Evolutionary conservation across 2,888 invertebrate species (phyloP), one percentile per base, ranked within the genome.

Genomic region (Hermaeophaga mercurialis): DNA sequence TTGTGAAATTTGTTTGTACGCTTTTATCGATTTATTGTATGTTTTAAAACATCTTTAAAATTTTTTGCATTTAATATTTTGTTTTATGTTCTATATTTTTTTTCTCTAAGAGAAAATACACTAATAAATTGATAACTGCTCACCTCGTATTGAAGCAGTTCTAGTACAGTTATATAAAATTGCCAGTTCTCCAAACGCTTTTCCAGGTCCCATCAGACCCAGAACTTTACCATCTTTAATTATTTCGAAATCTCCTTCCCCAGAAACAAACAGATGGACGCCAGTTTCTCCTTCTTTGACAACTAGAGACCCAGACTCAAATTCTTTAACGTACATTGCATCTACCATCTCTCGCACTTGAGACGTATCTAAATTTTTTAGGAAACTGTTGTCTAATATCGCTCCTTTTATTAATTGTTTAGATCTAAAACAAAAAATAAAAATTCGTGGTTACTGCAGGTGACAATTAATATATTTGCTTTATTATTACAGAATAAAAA

Each of bases 151-250:
- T 1, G 85, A 84, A 1, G 87, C 87, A 2, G 87, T 87, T 60
- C 87, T 75, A 8, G 85, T 86, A 73, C 88, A 89, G 74, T 89
- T 88, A 76, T 89, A 89, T 3, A 89, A 78, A 63, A 89, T 84
- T n/a, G 88, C 88, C 47, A 89, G 75, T 73, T 89, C 88, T 11
- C 88, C 88, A 80, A 88, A 73, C 72, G 86, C 78, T 80, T 84
- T 81, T 3, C 88, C 88, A 0, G 86, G 81, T 3, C 84, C 83
- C 81, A 88, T 83, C 48, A 80, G 81, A 0, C 87, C 87, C 45
- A 89, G 75, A 2, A 82, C 80, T 62, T 82, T 80, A 19, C 80
- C 83, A 58, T 85, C 85, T 66, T 87, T 85, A 38, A 84, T 80
- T 3, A 89, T 87, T 72, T 88, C 86, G 63, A 87, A 80, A 59